phyloP scores from a whole-genome alignment of 2,797 vertebrate genomes.

The Neomorphus geoffroyi region DNA sequence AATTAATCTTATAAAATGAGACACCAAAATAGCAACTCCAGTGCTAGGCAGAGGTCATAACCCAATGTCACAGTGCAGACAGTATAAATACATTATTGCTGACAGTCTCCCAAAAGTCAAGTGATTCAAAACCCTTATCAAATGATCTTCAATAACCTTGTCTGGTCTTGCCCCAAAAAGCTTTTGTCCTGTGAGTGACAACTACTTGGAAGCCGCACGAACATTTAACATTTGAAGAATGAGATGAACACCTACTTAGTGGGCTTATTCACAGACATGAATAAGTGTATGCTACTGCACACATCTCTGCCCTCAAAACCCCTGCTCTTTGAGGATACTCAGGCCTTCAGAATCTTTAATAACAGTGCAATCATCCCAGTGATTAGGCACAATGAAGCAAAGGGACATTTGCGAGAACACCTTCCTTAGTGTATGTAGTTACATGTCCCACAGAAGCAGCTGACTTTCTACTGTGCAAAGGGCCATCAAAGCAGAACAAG shows the following conservation, averaged over 20 bases:
- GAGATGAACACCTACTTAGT: not conserved
- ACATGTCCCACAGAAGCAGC: not conserved
- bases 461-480: not conserved
- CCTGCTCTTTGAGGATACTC: not conserved
- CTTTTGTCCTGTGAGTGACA: not conserved
- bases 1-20: not conserved
- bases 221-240: not conserved
- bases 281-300: not conserved
- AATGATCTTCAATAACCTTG: not conserved
- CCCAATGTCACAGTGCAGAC: not conserved
- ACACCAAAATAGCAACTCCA: not conserved
- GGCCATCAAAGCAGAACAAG: not conserved
- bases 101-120: not conserved
- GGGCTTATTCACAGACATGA: not conserved
- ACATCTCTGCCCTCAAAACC: rapidly evolving
- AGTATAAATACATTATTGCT: not conserved
- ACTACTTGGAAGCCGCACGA: not conserved
- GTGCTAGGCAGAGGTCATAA: not conserved
- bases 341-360: not conserved
- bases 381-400: not conserved
- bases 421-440: not conserved
- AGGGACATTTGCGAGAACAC: not conserved
- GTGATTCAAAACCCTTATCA: not conserved
- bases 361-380: not conserved
- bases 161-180: not conserved